These are phyloP conservation scores for Drosophila anomalipes DNA, from an alignment of 2,888 invertebrate genomes.

Conservation along the genomic window DNA sequence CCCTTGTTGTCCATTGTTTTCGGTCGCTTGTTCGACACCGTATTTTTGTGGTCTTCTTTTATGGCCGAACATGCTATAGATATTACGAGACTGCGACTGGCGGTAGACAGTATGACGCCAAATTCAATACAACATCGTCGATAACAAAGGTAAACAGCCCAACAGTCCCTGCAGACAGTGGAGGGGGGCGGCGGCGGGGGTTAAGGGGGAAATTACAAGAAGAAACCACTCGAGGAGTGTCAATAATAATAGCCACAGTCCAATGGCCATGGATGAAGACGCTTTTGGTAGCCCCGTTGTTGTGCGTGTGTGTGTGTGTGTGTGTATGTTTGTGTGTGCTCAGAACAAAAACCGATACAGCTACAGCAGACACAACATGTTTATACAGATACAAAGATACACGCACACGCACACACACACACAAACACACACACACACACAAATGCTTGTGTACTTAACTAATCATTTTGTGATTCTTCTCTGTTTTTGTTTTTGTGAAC, in stretches of 20 bases:
- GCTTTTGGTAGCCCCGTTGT: constrained; percentile 60
- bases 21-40: constrained; percentile 52
- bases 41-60: constrained; percentile 79
- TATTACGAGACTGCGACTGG: constrained; percentile 56
- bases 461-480: constrained; percentile 73
- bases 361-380: constrained; percentile 37
- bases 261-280: constrained; percentile 55
- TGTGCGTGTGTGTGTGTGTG: constrained; percentile 27
- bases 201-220: constrained; percentile 25
- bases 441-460: constrained; percentile 61
- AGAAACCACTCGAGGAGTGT: constrained; percentile 62
- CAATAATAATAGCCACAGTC: constrained; percentile 61
- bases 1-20: constrained; percentile 57
- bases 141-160: constrained; percentile 76
- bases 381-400: constrained; percentile 31
- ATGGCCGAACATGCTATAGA: constrained; percentile 59
- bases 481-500: constrained; percentile 58
- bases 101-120: constrained; percentile 84
- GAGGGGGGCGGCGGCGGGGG: background rate
- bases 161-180: constrained; percentile 4
- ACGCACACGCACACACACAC: constrained; percentile 13
- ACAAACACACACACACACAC: constrained; percentile 14
- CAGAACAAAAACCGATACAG: constrained; percentile 21
- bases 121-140: constrained; percentile 74
- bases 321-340: constrained; percentile 11